These are phyloP conservation scores for Sarcophaga caerulescens DNA, from an alignment of 2,888 invertebrate genomes.

Conservation along the genomic window DNA sequence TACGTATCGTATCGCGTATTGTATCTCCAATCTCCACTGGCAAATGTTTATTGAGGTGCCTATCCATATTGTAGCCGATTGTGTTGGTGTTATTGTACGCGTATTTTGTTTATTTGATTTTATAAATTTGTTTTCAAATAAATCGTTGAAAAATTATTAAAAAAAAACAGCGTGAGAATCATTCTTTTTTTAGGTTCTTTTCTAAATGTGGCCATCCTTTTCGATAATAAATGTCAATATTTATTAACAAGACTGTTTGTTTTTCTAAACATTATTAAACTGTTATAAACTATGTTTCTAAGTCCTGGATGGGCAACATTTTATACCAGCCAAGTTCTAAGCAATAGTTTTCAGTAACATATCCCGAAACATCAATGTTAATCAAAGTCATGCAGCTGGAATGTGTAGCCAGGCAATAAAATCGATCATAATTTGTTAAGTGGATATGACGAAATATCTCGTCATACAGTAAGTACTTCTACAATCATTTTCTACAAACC, in stretches of 20 bases:
- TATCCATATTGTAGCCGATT: neutral
- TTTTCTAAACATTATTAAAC: constrained; percentile 13
- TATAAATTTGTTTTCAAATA: neutral
- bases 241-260: constrained; percentile 20
- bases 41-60: constrained; percentile 9
- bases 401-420: too few relatives aligned
- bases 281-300: neutral
- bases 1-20: constrained; percentile 4
- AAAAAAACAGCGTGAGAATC: constrained; percentile 50
- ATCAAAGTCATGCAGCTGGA: too few relatives aligned
- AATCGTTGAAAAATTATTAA: constrained; percentile 25
- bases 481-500: neutral
- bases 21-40: neutral
- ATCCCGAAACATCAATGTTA: too few relatives aligned
- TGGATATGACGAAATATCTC: too few relatives aligned
- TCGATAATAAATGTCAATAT: constrained; percentile 46
- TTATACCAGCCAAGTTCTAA: neutral
- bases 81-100: neutral
- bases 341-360: neutral
- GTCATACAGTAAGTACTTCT: too few relatives aligned
- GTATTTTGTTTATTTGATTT: neutral
- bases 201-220: neutral
- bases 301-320: neutral
- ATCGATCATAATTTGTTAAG: too few relatives aligned
- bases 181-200: neutral